A percentile compares a stretch with the other conserved stretches of the same genome.
Conservation (phyloP, 2,888 invertebrate genomes). For the Nemotelus nigrinus region DNA sequence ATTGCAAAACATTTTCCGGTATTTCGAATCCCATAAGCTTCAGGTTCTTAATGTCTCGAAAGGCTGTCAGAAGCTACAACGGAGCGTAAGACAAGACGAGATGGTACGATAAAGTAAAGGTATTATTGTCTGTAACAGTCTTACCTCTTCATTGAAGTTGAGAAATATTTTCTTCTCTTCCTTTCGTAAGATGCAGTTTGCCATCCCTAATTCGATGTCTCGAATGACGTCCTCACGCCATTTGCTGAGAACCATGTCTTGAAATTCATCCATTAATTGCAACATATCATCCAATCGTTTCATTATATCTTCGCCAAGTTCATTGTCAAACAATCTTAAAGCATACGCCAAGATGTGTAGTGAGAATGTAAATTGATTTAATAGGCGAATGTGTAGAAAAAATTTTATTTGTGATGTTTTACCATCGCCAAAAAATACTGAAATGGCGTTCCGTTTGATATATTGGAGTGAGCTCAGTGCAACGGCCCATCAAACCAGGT, state of each 20-base stretch:
- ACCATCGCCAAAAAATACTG: too few relatives aligned
- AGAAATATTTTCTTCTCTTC: conserved; percentile 68
- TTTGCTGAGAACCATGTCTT: conserved; percentile 71
- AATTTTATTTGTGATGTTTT: too few relatives aligned
- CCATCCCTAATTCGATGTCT: conserved; percentile 72
- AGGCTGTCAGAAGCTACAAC: conserved; percentile 72
- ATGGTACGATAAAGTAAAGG: background rate
- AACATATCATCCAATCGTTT: conserved; percentile 72
- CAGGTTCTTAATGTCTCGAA: conserved; percentile 87
- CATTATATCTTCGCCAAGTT: conserved; percentile 62
- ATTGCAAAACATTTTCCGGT: conserved; percentile 70
- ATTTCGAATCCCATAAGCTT: conserved; percentile 73
- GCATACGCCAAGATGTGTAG: too few relatives aligned
- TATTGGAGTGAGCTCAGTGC: too few relatives aligned
- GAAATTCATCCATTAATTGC: conserved; percentile 71
- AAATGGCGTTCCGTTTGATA: too few relatives aligned
- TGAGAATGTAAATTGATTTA: too few relatives aligned
- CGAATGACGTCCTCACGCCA: conserved; percentile 77
- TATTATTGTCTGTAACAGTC: background rate
- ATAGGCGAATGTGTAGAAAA: too few relatives aligned
- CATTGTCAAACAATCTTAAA: conserved; percentile 69
- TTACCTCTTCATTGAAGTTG: conserved; percentile 70
- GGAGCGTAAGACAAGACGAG: background rate
- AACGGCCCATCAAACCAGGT: too few relatives aligned
- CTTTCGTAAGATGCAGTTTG: conserved; percentile 70